Evolutionary conservation across 2,888 invertebrate species (phyloP).

Genomic region (Hydropsyche betteni): DNA sequence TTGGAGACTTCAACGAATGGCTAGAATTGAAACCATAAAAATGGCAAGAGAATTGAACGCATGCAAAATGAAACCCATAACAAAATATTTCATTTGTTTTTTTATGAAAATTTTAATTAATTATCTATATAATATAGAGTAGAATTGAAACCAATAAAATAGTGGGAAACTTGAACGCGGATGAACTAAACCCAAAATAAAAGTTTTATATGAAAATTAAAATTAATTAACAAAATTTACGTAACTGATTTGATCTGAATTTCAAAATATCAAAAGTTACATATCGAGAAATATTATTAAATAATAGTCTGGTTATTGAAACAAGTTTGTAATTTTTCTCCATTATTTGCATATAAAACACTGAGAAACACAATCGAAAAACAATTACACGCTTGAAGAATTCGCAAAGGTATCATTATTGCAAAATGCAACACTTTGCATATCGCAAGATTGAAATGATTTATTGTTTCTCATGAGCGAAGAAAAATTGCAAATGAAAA

Average conservation of each 20-base stretch:
- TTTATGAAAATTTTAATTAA: too few relatives aligned
- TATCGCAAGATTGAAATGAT: neutral
- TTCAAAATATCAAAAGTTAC: neutral
- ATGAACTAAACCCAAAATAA: too few relatives aligned
- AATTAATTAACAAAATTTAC: too few relatives aligned
- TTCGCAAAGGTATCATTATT: conserved; percentile 27
- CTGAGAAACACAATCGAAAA: neutral
- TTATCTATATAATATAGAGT: too few relatives aligned
- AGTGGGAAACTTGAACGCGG: too few relatives aligned
- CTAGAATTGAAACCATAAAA: neutral
- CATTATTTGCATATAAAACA: conserved; percentile 13
- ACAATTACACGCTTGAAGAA: conserved; percentile 32
- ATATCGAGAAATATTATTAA: too few relatives aligned
- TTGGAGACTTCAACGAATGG: conserved; percentile 3
- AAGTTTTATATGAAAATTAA: too few relatives aligned
- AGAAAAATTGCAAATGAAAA: conserved; percentile 12
- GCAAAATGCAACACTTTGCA: conserved; percentile 23
- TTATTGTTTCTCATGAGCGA: neutral
- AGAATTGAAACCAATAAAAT: too few relatives aligned
- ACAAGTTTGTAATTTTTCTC: neutral
- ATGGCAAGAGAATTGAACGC: too few relatives aligned
- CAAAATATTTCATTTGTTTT: too few relatives aligned
- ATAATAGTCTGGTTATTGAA: neutral
- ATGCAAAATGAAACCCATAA: too few relatives aligned
- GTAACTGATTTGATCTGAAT: too few relatives aligned